phyloP scores from a whole-genome alignment of 1,140 invertebrate species.

The honey bee (Apis mellifera) region Amel_HAv3.1 CM009931.2:26281001-26281500 shows the following conservation, averaged over 20 bases:
- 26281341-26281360: not conserved
- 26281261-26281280: not conserved
- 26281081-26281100: slow-evolving; percentile 32
- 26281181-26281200: slow-evolving; percentile 40
- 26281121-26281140: slow-evolving; percentile 61
- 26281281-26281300: not conserved
- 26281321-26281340: not conserved
- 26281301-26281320: not conserved
- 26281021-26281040: slow-evolving; percentile 28
- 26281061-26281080: slow-evolving; percentile 64
- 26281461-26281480: slow-evolving; percentile 79
- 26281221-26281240: too few relatives aligned
- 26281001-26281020: slow-evolving; percentile 51
- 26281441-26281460: slow-evolving; percentile 81
- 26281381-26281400: slow-evolving; percentile 22
- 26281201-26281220: not conserved
- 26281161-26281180: slow-evolving; percentile 41
- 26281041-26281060: slow-evolving; percentile 66
- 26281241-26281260: not conserved
- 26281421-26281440: slow-evolving; percentile 51
- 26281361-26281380: slow-evolving; percentile 47
- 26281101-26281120: slow-evolving; percentile 55
- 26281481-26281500: slow-evolving; percentile 76
- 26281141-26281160: slow-evolving; percentile 51
- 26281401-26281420: slow-evolving; percentile 14